Evolutionary conservation across 2,888 invertebrate species (phyloP), one percentile per base, ranked within the genome.

Genomic region (Platycheirus rosarum): DNA sequence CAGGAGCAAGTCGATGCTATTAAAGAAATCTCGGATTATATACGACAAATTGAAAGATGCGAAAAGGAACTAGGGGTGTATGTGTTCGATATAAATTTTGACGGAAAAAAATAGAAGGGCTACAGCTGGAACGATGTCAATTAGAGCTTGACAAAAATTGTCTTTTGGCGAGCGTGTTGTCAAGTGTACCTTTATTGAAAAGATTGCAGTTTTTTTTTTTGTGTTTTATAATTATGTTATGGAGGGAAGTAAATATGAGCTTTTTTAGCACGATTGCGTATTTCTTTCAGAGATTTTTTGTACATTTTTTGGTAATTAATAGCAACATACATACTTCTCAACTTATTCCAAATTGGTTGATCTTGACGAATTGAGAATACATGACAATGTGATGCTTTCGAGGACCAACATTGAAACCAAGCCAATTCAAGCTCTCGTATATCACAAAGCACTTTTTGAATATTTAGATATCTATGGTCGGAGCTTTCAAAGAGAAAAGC

Each of bases 1-100:
- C 92, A 93, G 86, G 95, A 95, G 86, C 94, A 95, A 90, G 94
- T 95, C 5, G 93, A 94, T 85, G 91, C 93, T 0, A 94, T 94
- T 35, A 94, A 94, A 86, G 92, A 93, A 86, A 92, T 96, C 48
- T 93, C 93, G 3, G 94, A 94, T 88, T 92, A 94, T 86, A 92
- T 95, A 62, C 94, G 94, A 29, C 95, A 95, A 88, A 90, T 96
- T 86, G 94, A 94, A 86, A 92, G 93, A 53, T 93, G 93, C 40
- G 93, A 93, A 2, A 92, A 92, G 87, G 93, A 94, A 2, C 88
- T 94, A 35, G 94, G 94, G 0, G 91, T 92, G 9, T 94, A 91
- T 86, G 87, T 94, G 80, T 93, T 93, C 85, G 94, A 94, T 87
- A 92, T 87, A 16, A 87, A 88, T 48, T 69, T 89, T 65, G 62